Conservation (phyloP, 2,888 invertebrate species). For the Eurois occulta region DNA sequence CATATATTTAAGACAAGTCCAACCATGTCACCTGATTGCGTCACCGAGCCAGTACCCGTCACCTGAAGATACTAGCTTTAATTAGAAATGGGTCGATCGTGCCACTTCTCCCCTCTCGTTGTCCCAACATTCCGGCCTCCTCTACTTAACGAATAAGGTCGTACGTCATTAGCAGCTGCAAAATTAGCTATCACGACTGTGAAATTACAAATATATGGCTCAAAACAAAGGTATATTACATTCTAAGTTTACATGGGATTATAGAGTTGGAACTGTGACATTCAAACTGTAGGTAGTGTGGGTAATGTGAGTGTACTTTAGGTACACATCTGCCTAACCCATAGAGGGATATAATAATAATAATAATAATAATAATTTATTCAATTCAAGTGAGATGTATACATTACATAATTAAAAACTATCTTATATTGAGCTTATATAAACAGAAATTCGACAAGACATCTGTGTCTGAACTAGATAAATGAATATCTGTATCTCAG, state of each 20-base stretch:
- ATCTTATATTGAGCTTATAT: no score
- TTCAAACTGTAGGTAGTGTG: neutral
- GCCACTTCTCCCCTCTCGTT: slow-evolving; percentile 27
- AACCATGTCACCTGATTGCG: slow-evolving; percentile 3
- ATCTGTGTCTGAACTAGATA: no score
- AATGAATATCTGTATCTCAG: no score
- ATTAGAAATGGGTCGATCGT: slow-evolving; percentile 51
- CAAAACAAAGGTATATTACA: slow-evolving; percentile 18
- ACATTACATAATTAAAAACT: no score
- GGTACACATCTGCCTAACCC: neutral
- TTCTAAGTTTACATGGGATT: neutral
- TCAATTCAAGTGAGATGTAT: no score
- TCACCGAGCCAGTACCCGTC: slow-evolving; percentile 16
- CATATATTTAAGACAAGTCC: neutral
- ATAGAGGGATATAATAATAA: no score
- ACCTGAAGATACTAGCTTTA: slow-evolving; percentile 30
- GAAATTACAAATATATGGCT: slow-evolving; percentile 38
- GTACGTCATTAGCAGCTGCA: slow-evolving; percentile 45
- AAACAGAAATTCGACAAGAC: no score
- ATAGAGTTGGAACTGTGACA: neutral
- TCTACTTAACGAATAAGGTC: slow-evolving; percentile 26
- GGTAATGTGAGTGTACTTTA: neutral
- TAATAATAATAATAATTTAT: no score
- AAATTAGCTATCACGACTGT: slow-evolving; percentile 35
- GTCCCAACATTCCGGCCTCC: slow-evolving; percentile 42